These are phyloP conservation scores for Cryptoblepharus egeriae DNA, from an alignment of 2,797 vertebrate genomes.

Conservation along the genomic window DNA sequence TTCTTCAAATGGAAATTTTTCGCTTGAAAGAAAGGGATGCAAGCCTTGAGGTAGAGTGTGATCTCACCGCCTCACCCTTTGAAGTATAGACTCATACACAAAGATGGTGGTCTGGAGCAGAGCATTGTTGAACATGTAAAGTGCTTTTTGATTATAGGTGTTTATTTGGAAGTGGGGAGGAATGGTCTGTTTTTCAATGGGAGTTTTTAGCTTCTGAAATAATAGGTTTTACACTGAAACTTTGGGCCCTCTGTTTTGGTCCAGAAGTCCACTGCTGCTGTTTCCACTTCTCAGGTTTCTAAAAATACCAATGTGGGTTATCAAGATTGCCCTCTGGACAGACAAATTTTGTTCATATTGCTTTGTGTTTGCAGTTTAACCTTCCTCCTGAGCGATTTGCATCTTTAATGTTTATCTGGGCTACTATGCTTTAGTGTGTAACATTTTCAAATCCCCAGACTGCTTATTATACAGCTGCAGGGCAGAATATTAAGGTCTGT, in stretches of 20 bases:
- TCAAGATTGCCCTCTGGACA: conserved; percentile 32
- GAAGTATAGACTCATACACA: too few species aligned
- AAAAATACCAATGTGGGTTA: conserved; percentile 10
- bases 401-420: conserved; percentile 53
- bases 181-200: not conserved
- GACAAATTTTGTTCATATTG: conserved; percentile 36
- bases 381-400: not conserved
- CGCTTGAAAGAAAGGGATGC: too few species aligned
- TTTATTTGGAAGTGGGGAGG: not conserved
- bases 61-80: not conserved
- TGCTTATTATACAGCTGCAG: conserved; percentile 53
- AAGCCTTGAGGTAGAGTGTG: too few species aligned
- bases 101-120: too few species aligned
- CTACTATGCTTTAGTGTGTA: conserved; percentile 53
- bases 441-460: conserved; percentile 42
- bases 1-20: too few species aligned
- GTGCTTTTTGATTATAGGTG: not conserved
- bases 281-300: conserved; percentile 36
- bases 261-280: not conserved
- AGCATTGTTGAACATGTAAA: not conserved
- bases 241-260: not conserved
- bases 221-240: not conserved
- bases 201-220: too few species aligned
- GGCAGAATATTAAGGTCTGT: conserved; percentile 49
- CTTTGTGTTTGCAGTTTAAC: conserved; percentile 29